Conservation (phyloP, 2,113 vertebrate genomes). For the Dasyurus viverrinus region DNA sequence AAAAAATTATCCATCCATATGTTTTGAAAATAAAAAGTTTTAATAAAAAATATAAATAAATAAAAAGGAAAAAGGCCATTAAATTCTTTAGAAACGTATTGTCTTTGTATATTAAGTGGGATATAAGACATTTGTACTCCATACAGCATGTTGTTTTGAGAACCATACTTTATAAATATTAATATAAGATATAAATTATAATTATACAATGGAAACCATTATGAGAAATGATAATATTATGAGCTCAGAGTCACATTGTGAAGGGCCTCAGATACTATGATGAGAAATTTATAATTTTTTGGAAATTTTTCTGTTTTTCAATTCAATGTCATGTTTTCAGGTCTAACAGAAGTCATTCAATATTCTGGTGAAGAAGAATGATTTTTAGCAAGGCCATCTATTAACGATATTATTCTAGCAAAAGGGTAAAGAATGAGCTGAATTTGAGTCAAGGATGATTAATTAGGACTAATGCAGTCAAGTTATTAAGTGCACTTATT, state of each 20-base stretch:
- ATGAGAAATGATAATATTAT: neutral
- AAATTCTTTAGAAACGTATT: neutral
- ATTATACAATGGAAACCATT: neutral
- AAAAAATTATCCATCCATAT: too few species aligned
- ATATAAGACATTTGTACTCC: neutral
- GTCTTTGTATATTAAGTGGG: neutral
- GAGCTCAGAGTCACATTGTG: neutral
- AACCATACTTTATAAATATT: neutral
- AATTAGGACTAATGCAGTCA: neutral
- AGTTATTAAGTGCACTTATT: neutral
- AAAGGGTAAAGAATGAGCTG: neutral
- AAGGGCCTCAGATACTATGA: neutral
- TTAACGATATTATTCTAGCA: neutral
- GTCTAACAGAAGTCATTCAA: neutral
- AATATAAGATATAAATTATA: neutral
- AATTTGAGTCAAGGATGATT: neutral
- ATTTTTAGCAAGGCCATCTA: neutral
- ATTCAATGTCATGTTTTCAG: neutral
- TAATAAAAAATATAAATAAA: too few species aligned
- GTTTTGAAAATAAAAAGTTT: too few species aligned
- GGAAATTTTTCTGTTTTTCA: neutral
- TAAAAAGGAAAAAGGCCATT: too few species aligned
- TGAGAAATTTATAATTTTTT: neutral
- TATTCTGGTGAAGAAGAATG: neutral
- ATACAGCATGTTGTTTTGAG: neutral